These are phyloP conservation scores for Noctua janthina DNA, from an alignment of 2,888 invertebrate species.

Conservation along the genomic window DNA sequence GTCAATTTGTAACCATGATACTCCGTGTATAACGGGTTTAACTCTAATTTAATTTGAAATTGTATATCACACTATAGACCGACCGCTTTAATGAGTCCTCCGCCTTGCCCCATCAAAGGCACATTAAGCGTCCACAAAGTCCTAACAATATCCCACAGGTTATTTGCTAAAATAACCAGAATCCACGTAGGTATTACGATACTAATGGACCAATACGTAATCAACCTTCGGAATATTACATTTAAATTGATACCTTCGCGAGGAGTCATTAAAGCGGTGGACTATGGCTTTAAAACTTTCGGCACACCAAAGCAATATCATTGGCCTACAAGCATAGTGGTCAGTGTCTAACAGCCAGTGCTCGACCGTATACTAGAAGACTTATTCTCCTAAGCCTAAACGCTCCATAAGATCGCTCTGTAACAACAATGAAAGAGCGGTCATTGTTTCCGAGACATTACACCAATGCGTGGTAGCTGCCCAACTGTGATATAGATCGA, in stretches of 20 bases:
- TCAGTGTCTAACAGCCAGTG: neutral
- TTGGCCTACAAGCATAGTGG: no score
- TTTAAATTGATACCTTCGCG: no score
- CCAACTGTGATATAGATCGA: constrained; percentile 51
- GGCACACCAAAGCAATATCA: neutral
- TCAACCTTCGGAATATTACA: no score
- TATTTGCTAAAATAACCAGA: no score
- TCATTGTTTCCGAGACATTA: constrained; percentile 67
- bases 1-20: neutral
- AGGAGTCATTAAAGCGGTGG: no score
- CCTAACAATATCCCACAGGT: no score
- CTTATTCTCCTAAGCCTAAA: constrained; percentile 13
- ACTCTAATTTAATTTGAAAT: neutral
- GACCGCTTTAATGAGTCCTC: no score
- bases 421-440: constrained; percentile 39
- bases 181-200: no score
- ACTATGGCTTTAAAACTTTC: neutral
- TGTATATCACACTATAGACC: neutral
- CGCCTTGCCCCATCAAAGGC: no score
- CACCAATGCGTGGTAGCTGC: constrained; percentile 49
- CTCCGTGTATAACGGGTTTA: neutral
- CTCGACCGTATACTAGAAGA: constrained; percentile 10
- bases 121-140: no score
- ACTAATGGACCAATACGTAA: no score
- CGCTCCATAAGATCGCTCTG: constrained; percentile 12